Evolutionary conservation across 2,797 vertebrate genomes (phyloP).

Genomic region (Amphiprion clarkii): DNA sequence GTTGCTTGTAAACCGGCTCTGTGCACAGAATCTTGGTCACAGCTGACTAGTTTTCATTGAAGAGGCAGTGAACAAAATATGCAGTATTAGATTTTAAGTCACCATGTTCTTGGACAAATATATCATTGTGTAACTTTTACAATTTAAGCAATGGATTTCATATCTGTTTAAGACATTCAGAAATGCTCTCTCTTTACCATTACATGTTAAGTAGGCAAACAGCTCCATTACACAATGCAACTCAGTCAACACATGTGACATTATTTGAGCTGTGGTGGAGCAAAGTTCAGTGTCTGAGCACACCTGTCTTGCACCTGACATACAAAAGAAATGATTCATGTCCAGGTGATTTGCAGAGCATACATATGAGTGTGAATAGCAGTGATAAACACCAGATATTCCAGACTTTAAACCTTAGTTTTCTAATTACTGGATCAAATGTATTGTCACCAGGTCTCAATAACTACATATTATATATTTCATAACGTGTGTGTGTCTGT

Average conservation of each 20-base stretch:
- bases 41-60: not conserved
- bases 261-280: constrained; percentile 31
- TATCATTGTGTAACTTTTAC: not conserved
- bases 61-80: not conserved
- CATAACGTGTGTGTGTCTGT: too few relatives aligned
- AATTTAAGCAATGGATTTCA: not conserved
- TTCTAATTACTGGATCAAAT: not conserved
- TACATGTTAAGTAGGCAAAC: not conserved
- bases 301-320: constrained; percentile 34
- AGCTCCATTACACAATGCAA: constrained; percentile 6
- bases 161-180: not conserved
- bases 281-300: constrained; percentile 37
- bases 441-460: too few relatives aligned
- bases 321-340: constrained; percentile 29
- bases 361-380: not conserved
- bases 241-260: constrained; percentile 36
- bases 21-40: not conserved
- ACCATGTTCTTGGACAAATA: not conserved
- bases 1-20: not conserved
- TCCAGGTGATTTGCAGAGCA: constrained; percentile 15
- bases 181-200: not conserved
- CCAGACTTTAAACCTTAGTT: not conserved
- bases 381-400: not conserved
- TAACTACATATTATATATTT: too few relatives aligned
- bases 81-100: not conserved